These are phyloP conservation scores for Tethea ocularis DNA, from an alignment of 2,888 invertebrate genomes.

Conservation along the genomic window DNA sequence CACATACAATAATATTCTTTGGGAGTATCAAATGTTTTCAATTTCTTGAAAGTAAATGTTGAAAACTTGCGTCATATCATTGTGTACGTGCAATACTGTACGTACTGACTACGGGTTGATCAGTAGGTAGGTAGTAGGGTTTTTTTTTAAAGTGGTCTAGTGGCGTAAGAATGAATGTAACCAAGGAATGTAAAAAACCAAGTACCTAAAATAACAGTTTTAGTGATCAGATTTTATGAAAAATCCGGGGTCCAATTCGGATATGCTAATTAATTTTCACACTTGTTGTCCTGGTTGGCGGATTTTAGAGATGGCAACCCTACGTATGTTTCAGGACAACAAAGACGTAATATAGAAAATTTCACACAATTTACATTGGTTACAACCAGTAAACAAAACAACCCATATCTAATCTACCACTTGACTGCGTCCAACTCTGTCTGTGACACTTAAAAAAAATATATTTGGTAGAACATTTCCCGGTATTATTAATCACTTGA, in stretches of 20 bases:
- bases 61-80: not conserved
- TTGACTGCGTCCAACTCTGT: constrained; percentile 1
- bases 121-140: not conserved
- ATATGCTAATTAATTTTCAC: no score
- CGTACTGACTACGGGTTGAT: not conserved
- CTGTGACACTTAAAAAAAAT: not conserved
- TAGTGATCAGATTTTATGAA: no score
- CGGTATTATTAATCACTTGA: constrained; percentile 2
- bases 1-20: no score
- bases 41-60: no score
- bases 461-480: not conserved
- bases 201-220: no score
- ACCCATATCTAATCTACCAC: not conserved
- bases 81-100: not conserved
- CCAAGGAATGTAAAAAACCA: no score
- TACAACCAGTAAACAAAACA: not conserved
- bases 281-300: no score
- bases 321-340: no score
- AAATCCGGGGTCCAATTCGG: no score
- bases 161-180: not conserved
- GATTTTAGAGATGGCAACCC: no score
- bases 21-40: no score
- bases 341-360: not conserved
- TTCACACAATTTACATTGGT: not conserved
- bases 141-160: not conserved